A percentile compares a stretch with the other conserved stretches of the same genome.
Evolutionary conservation across 2,888 invertebrate species (phyloP).

Genomic region (Pyrrhia umbra): DNA sequence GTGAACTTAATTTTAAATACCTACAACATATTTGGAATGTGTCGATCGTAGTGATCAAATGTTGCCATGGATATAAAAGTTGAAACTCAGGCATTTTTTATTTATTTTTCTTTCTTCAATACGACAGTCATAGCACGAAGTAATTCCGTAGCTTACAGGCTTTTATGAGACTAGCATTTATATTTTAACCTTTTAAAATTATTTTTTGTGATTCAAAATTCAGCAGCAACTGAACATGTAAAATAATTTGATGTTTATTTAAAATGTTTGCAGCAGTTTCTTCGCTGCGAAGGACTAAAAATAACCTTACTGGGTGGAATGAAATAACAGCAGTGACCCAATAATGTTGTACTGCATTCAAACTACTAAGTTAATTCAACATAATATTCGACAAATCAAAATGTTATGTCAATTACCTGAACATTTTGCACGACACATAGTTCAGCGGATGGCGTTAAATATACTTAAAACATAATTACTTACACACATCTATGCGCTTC

Average conservation of each 20-base stretch:
- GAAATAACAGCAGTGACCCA: background rate
- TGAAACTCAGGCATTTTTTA: background rate
- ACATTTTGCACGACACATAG: conserved; percentile 17
- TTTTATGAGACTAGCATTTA: background rate
- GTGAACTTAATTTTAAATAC: too few relatives aligned
- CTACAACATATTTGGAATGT: background rate
- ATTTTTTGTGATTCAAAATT: background rate
- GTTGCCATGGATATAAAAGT: background rate
- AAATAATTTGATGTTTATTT: background rate
- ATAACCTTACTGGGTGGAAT: too few relatives aligned
- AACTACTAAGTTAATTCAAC: background rate
- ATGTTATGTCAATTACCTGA: background rate
- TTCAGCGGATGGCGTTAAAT: conserved; percentile 12
- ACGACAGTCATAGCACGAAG: background rate
- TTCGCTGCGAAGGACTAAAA: too few relatives aligned
- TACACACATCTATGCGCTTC: conserved; percentile 30
- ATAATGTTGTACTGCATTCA: conserved; percentile 8
- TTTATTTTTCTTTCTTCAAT: background rate
- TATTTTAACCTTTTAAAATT: background rate
- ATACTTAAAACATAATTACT: conserved; percentile 20
- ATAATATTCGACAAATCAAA: conserved; percentile 6
- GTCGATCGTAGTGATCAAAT: background rate
- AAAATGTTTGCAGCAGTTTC: background rate
- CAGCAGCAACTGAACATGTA: background rate
- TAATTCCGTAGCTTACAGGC: background rate